Percentiles rank a stretch among this genome's conserved stretches.
phyloP scores from a whole-genome alignment of 2,888 invertebrate species.

The Eupithecia abbreviata region DNA sequence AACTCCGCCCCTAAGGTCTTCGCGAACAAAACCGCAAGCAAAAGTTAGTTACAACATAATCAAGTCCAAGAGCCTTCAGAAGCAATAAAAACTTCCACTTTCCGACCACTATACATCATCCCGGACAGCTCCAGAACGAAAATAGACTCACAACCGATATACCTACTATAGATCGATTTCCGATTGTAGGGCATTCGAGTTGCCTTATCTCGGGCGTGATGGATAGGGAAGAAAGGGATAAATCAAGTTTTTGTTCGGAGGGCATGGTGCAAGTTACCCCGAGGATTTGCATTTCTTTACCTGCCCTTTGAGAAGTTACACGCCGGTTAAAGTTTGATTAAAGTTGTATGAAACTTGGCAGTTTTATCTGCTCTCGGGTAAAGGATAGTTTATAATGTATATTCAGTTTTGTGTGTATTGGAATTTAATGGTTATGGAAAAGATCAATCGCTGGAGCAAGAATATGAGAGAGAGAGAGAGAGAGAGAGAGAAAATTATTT shows the following conservation, averaged over 20 bases:
- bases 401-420: not conserved
- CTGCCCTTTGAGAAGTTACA: slow-evolving; percentile 27
- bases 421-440: not conserved
- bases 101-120: slow-evolving; percentile 33
- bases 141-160: slow-evolving; percentile 45
- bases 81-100: slow-evolving; percentile 31
- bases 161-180: slow-evolving; percentile 51
- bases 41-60: slow-evolving; percentile 10
- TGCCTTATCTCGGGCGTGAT: slow-evolving; percentile 69
- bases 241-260: slow-evolving; percentile 68
- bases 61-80: slow-evolving; percentile 10
- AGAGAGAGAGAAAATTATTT: too few relatives aligned
- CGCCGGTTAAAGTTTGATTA: slow-evolving; percentile 9
- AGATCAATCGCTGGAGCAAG: too few relatives aligned
- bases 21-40: not conserved
- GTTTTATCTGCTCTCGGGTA: slow-evolving; percentile 14
- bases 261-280: slow-evolving; percentile 47
- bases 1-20: not conserved
- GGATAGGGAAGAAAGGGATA: slow-evolving; percentile 70
- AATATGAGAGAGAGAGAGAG: too few relatives aligned
- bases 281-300: slow-evolving; percentile 25
- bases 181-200: slow-evolving; percentile 35
- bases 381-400: not conserved
- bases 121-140: slow-evolving; percentile 38
- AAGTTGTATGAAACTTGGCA: slow-evolving; percentile 2